These are phyloP conservation scores for Catharus fuscescens DNA, from an alignment of 2,113 vertebrate species.

Conservation along the genomic window DNA sequence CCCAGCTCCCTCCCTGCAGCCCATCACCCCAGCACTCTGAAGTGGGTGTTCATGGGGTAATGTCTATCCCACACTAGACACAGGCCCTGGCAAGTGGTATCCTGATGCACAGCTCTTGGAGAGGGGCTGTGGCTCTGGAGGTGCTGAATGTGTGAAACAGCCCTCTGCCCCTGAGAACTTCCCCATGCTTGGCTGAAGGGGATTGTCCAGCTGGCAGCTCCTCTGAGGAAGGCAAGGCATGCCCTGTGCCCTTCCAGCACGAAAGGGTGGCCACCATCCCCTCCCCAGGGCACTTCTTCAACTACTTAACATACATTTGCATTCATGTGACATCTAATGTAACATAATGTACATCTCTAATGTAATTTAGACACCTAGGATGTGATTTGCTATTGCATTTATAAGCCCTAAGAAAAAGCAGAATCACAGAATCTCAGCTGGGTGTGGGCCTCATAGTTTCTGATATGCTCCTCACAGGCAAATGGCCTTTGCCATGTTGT, in stretches of 20 bases:
- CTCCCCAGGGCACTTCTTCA: neutral
- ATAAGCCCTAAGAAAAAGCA: neutral
- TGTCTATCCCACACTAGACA: too few species aligned
- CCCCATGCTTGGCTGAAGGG: neutral
- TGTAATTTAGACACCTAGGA: neutral
- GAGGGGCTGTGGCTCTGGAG: neutral
- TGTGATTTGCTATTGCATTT: neutral
- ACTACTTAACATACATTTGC: neutral
- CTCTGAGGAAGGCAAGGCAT: neutral
- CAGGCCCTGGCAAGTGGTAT: neutral
- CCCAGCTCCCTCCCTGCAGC: neutral
- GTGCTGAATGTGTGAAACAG: neutral
- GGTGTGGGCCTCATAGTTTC: neutral
- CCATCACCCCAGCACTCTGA: neutral
- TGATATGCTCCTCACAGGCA: neutral
- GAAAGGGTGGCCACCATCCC: neutral
- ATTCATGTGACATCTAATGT: neutral
- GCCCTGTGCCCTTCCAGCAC: fast-evolving
- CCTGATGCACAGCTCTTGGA: neutral
- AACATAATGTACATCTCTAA: too few species aligned
- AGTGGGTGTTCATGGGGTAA: fast-evolving
- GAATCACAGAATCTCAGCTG: neutral
- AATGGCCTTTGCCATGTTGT: neutral
- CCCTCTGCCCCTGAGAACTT: neutral
- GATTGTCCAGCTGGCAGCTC: neutral